Conservation (phyloP, 2,797 vertebrate species). For the Eulemur rubriventer region DNA sequence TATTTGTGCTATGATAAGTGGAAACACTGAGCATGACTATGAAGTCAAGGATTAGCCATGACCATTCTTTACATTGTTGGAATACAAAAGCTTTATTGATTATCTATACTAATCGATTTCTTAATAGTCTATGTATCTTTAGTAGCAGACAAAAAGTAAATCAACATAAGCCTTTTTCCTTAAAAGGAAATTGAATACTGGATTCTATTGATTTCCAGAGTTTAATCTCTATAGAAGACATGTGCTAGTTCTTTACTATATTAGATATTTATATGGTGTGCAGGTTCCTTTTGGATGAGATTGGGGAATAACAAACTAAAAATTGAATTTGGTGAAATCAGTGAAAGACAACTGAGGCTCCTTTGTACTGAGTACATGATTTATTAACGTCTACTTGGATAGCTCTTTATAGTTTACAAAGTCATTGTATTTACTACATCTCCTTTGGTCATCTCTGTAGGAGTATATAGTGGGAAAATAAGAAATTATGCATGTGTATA, state of each 20-base stretch:
- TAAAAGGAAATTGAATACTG: background rate
- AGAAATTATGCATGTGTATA: background rate
- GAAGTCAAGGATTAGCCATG: conserved; percentile 16
- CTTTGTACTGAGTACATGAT: background rate
- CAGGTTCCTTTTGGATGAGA: background rate
- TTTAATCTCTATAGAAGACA: background rate
- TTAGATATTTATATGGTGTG: background rate
- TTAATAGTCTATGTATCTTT: background rate
- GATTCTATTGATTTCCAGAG: background rate
- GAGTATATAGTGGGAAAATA: background rate
- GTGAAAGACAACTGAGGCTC: background rate
- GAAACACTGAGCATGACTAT: background rate
- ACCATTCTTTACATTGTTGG: background rate
- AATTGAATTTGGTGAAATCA: background rate
- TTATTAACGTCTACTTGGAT: background rate
- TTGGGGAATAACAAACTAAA: background rate
- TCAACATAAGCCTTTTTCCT: background rate
- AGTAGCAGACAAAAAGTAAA: background rate
- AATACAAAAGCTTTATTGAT: background rate
- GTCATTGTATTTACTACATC: background rate
- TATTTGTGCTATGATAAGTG: conserved; percentile 36
- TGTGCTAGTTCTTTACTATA: background rate
- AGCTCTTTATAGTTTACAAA: background rate
- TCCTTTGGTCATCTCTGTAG: conserved; percentile 22
- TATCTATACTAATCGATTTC: conserved; percentile 10